These are phyloP conservation scores for Drosophila takahashii DNA, from an alignment of 1,140 invertebrate species.

Conservation along the genomic window DNA sequence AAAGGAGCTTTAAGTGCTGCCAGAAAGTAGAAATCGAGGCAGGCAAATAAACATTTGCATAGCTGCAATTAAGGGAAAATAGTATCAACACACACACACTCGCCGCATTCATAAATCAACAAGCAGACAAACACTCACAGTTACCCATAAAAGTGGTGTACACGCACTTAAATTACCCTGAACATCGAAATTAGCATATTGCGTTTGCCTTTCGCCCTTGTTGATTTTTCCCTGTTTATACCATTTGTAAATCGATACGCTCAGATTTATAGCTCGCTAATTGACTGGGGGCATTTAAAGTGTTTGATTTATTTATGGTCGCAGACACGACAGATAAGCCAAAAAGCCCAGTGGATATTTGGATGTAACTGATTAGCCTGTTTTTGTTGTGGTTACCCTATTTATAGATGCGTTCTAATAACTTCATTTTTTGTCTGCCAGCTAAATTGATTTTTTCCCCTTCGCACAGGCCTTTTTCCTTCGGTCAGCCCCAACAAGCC, in stretches of 20 bases:
- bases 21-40: constrained; percentile 16
- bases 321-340: constrained; percentile 17
- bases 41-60: constrained; percentile 12
- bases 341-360: constrained; percentile 12
- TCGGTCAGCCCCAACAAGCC: constrained; percentile 2
- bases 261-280: constrained; percentile 57
- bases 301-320: constrained; percentile 65
- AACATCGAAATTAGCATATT: constrained; percentile 31
- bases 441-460: constrained; percentile 33
- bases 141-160: constrained; percentile 17
- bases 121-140: constrained; percentile 15
- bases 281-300: constrained; percentile 62
- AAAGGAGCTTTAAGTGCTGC: neutral
- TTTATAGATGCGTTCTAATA: constrained; percentile 32
- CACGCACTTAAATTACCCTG: constrained; percentile 24
- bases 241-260: constrained; percentile 60
- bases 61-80: constrained; percentile 36
- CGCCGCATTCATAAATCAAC: constrained; percentile 29
- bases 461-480: constrained; percentile 9
- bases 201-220: neutral
- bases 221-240: constrained; percentile 15
- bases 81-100: constrained; percentile 12
- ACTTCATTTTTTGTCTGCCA: constrained; percentile 35
- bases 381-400: constrained; percentile 18
- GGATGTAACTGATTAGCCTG: constrained; percentile 1